Conservation (phyloP, 2,113 vertebrate genomes). For the Bos indicus region DNA sequence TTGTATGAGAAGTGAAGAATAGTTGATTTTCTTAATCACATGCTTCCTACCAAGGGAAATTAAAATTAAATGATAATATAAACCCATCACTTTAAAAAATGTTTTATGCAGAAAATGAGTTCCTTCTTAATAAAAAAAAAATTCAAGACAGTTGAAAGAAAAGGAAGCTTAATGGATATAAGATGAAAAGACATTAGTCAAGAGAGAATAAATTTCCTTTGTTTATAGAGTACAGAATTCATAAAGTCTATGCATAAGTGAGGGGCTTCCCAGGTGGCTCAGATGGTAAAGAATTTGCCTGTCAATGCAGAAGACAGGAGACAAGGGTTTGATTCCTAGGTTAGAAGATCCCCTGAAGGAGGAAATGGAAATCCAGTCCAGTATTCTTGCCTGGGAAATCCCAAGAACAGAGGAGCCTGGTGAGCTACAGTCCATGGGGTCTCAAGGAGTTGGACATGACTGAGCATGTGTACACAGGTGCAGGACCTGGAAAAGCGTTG, state of each 20-base stretch:
- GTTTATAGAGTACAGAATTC: background rate
- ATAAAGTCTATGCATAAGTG: background rate
- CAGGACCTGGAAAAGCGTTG: background rate
- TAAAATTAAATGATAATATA: background rate
- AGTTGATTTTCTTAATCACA: background rate
- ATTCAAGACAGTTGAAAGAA: background rate
- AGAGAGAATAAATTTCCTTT: background rate
- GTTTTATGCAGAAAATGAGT: background rate
- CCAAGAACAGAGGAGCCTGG: background rate
- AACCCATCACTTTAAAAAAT: background rate
- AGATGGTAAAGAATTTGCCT: background rate
- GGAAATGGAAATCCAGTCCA: background rate
- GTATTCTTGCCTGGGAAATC: background rate
- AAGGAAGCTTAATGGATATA: background rate
- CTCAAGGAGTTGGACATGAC: background rate
- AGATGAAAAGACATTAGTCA: background rate
- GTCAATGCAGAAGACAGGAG: background rate
- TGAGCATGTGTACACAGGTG: background rate
- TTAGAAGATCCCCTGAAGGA: background rate
- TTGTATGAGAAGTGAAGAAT: background rate
- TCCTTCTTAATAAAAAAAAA: background rate
- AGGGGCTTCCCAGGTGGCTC: background rate
- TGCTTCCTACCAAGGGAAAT: background rate
- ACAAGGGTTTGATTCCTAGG: background rate
- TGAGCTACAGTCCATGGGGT: background rate